Base-by-base conservation (phyloP, 1,140 invertebrate genomes). In the Vanessa atalanta region DNA sequence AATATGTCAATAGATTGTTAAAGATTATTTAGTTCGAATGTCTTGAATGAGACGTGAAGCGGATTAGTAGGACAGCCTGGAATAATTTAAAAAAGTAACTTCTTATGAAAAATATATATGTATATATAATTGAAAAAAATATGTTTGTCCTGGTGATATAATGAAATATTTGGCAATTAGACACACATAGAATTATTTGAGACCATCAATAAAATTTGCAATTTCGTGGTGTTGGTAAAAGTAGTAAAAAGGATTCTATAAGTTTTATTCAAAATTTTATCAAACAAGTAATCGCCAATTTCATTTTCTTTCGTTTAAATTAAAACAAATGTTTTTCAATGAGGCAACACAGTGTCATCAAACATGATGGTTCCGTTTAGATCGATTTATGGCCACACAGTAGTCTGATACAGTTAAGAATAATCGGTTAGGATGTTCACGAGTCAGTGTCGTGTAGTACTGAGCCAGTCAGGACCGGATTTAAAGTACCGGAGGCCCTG, bases 1-100 rank as follows among this genome's bases (percentile, higher is more conserved):
- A 55, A 65, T 65, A 66, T 23, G 13, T 3, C 7, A 43, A 2
- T 47, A n/a, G 15, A 48, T 47, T 65, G 8, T 15, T 63, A 6
- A 11, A 14, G 20, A 23, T 61, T 61, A 14, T 61, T 31, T 63
- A 43, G 37, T 63, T 53, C n/a, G 50, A n/a, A 53, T 53, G 50
- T n/a, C 50, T 53, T n/a, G 50, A 53, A 53, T 53, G 50, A 53
- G 50, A 53, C 50, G 50, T 53, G 31, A 70, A 65, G 70, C 60
- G 13, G 20, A n/a, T n/a, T n/a, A 48, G 70, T 31, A 50, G 51
- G 5, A 53, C 15, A n/a, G 50, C n/a, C n/a, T 53, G 50, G 7
- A 8, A n/a, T 53, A 53, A 15, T 51, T 13, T 53, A 20, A 8
- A 53, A n/a, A 43, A 43, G 37, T 43, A 9, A 43, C 37, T 9